These are phyloP conservation scores for Lacanobia wlatinum DNA, from an alignment of 2,888 invertebrate genomes.

Conservation along the genomic window DNA sequence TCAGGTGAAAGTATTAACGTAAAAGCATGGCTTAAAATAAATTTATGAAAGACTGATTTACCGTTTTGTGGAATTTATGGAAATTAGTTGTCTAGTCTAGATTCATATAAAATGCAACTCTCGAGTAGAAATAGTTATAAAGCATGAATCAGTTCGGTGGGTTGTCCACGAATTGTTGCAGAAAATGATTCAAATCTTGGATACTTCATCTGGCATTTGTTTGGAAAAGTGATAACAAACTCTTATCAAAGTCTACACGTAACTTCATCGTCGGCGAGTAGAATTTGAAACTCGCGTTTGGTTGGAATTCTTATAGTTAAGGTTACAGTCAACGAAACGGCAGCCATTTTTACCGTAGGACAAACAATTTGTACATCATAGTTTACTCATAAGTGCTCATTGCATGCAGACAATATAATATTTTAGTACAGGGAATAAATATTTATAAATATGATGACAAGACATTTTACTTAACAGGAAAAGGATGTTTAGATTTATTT, in stretches of 20 bases:
- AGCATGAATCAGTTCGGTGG: not conserved
- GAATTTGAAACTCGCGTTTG: slow-evolving; percentile 22
- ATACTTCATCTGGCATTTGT: slow-evolving; percentile 33
- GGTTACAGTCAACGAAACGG: not conserved
- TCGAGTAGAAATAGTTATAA: not conserved
- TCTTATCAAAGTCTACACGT: slow-evolving; percentile 44
- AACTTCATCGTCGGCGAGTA: slow-evolving; percentile 1
- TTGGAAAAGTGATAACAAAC: slow-evolving; percentile 45
- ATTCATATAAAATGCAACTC: not conserved
- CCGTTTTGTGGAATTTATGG: slow-evolving; percentile 10
- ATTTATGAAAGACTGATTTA: slow-evolving; percentile 11
- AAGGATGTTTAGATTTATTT: slow-evolving; percentile 18
- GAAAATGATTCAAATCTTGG: slow-evolving; percentile 15
- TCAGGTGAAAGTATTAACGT: slow-evolving; percentile 27
- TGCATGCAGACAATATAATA: not conserved
- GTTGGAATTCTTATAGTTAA: not conserved
- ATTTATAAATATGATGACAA: slow-evolving; percentile 31
- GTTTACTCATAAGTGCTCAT: not conserved
- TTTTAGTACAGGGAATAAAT: slow-evolving; percentile 3
- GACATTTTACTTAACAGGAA: slow-evolving; percentile 22
- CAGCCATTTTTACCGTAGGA: no score
- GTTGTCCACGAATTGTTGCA: not conserved
- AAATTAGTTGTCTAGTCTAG: slow-evolving; percentile 21
- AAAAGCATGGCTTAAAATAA: slow-evolving; percentile 19
- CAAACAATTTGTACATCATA: not conserved